Base-by-base conservation (phyloP, 2,113 vertebrate genomes). In the Ciconia boyciana region DNA sequence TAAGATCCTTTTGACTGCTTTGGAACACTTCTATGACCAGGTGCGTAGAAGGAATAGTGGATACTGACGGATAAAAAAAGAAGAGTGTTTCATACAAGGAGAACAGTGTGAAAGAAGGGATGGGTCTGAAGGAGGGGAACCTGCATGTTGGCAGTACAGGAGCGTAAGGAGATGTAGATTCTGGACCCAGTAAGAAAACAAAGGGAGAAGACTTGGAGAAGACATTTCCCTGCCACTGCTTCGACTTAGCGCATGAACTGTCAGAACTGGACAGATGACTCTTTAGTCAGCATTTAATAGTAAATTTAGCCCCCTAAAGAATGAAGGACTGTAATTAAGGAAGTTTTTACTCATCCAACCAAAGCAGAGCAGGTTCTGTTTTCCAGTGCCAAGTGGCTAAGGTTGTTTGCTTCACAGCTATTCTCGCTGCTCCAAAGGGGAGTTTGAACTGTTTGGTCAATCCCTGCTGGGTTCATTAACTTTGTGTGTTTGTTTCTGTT, bases 381-480 rank as follows among this genome's bases (percentile, higher is more conserved):
- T 97, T 90, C 29, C 85, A 61, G 52, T 64, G 74, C 52, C 62
- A 90, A 69, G 54, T 87, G 74, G 41, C 61, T 87, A 34, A 78
- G 60, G 25, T 78, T 87, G 17, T 91, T 95, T 88, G 57, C 87
- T 91, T 93, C 29, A 4, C 13, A 86, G 48, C 43, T 85, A 6
- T 90, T 91, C 12, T 11, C 5, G 1, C 21, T 83, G 32, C 68
- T 93, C 76, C 43, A 78, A 66, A 90, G 62, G 43, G 66, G 69
- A 92, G 46, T 93, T 89, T 90, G 91, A 90, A 55, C 76, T 96
- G 68, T 94, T 96, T 91, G 94, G 78, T 95, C 77, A 83, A 26
- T 90, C 76, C 85, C 91, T 96, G 87, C 91, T 89, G 92, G 2
- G 25, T 94, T 96, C 84, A 95, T 97, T 97, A 96, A 97, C 92